Percentiles rank a stretch among this genome's conserved stretches.
Conservation (phyloP, 2,888 invertebrate genomes). For the Dastarcus helophoroides region DNA sequence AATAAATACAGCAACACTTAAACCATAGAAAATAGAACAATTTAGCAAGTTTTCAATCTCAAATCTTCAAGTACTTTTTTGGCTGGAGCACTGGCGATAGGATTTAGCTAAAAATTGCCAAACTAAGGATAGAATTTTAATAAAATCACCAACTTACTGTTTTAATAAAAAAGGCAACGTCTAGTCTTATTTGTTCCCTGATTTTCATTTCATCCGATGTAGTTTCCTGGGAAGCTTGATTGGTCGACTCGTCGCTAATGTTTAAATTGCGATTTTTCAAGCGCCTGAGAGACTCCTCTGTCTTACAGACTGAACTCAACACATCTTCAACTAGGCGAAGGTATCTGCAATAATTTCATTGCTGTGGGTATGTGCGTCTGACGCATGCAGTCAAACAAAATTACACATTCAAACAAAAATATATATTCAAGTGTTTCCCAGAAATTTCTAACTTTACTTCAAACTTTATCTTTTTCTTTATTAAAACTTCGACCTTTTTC, state of each 20-base stretch:
- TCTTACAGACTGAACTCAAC: constrained; percentile 84
- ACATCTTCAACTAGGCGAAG: constrained; percentile 72
- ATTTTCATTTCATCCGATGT: constrained; percentile 84
- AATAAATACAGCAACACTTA: background rate
- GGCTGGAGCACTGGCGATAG: background rate
- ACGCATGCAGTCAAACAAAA: no score
- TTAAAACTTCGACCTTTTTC: no score
- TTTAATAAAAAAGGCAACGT: constrained; percentile 64
- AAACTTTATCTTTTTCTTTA: no score
- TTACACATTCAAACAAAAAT: no score
- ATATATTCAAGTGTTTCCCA: no score
- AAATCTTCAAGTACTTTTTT: background rate
- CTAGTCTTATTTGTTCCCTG: constrained; percentile 75
- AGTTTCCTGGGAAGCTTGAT: constrained; percentile 45
- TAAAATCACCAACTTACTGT: constrained; percentile 25
- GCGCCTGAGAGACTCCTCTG: constrained; percentile 85
- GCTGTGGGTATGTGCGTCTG: no score
- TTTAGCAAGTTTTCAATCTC: background rate
- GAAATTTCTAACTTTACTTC: no score
- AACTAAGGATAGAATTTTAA: no score
- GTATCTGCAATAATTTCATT: constrained; percentile 47
- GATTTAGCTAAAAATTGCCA: constrained; percentile 1
- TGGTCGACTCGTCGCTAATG: constrained; percentile 36
- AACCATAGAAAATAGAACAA: background rate
- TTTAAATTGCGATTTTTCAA: constrained; percentile 48